Percentiles rank a stretch among this genome's conserved stretches.
Conservation (phyloP, 2,797 vertebrate genomes). For the Selene dorsalis region DNA sequence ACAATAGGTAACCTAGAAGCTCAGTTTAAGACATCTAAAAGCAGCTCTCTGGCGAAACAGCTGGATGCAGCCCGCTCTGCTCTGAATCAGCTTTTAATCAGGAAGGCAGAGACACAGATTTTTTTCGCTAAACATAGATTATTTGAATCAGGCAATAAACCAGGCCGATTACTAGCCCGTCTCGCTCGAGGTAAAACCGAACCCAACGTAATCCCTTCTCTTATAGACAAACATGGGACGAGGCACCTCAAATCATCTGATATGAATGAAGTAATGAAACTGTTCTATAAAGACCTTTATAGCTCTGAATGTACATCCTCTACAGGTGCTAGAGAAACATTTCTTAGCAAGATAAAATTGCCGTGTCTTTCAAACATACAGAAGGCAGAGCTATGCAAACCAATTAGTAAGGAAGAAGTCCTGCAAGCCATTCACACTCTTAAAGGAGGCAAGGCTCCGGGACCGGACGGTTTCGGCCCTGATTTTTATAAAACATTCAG, state of each 20-base stretch:
- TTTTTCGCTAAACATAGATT: slow-evolving; percentile 12
- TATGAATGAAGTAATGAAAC: slow-evolving; percentile 16
- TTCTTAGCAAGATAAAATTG: neutral
- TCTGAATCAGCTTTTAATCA: neutral
- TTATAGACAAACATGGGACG: neutral
- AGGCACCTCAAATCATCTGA: neutral
- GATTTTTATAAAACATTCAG: no score
- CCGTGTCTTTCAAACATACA: neutral
- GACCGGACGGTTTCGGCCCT: no score
- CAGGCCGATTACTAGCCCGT: neutral
- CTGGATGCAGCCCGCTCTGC: neutral
- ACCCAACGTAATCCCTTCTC: neutral
- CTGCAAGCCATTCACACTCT: neutral
- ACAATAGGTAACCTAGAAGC: no score
- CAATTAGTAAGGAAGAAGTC: neutral
- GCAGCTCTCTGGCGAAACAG: neutral
- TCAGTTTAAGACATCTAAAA: no score
- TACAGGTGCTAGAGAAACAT: neutral
- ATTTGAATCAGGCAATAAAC: slow-evolving; percentile 25
- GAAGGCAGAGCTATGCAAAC: neutral
- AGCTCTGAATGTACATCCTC: neutral
- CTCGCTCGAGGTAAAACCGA: neutral
- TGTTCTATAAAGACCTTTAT: neutral
- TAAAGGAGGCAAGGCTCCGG: neutral
- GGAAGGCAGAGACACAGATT: neutral